phyloP scores from a whole-genome alignment of 2,113 vertebrate species.

The Mionectes macconnelli region DNA sequence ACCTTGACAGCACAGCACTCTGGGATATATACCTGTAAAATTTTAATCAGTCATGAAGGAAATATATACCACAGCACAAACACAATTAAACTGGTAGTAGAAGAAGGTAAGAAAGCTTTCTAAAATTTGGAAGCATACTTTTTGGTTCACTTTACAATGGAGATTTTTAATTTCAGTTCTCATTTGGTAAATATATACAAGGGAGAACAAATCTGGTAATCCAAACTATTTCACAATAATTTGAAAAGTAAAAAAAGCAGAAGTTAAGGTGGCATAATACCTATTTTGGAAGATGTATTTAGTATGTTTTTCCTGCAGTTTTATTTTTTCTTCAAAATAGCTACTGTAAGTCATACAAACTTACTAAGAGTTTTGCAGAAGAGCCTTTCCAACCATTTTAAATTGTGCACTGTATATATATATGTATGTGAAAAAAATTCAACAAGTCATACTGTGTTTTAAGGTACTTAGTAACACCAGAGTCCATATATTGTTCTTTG shows the following conservation, averaged over 20 bases:
- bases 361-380: background rate
- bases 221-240: background rate
- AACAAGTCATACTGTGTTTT: background rate
- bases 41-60: constrained; percentile 49
- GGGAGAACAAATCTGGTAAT: background rate
- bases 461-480: background rate
- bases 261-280: background rate
- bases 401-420: background rate
- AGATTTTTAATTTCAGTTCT: background rate
- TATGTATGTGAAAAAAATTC: background rate
- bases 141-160: background rate
- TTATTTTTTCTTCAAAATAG: background rate
- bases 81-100: constrained; percentile 62
- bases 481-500: background rate
- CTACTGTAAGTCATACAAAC: background rate
- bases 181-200: background rate
- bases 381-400: background rate
- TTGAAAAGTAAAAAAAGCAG: background rate
- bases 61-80: constrained; percentile 61
- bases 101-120: constrained; percentile 65
- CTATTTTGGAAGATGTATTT: background rate
- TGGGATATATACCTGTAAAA: constrained; percentile 75
- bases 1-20: constrained; percentile 46
- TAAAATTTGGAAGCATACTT: background rate
- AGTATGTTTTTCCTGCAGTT: background rate